These are phyloP conservation scores for Seladonia tumulorum DNA, from an alignment of 2,888 invertebrate species.

Conservation along the genomic window DNA sequence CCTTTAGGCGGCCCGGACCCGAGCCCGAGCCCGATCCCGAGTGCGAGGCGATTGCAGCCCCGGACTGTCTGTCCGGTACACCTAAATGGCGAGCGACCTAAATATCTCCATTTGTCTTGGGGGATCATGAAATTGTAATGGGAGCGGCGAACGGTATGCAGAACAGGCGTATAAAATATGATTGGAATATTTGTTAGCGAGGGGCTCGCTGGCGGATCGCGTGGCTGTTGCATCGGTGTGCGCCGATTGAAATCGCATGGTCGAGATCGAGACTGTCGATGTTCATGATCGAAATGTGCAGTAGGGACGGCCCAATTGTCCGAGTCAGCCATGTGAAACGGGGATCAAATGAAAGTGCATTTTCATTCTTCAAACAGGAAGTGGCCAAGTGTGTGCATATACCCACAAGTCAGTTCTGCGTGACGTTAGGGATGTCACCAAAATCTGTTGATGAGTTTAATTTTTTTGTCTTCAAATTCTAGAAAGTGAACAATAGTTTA, in stretches of 20 bases:
- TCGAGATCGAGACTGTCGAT: not conserved
- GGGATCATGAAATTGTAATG: conserved; percentile 50
- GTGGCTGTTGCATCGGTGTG: not conserved
- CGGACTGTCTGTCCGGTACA: conserved; percentile 1
- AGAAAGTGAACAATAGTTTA: too few relatives aligned
- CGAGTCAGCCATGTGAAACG: too few relatives aligned
- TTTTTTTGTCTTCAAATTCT: too few relatives aligned
- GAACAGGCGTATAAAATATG: conserved; percentile 40
- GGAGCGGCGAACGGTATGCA: conserved; percentile 19
- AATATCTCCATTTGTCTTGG: conserved; percentile 59
- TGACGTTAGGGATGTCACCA: too few relatives aligned
- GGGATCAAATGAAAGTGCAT: too few relatives aligned
- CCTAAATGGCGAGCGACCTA: conserved; percentile 43
- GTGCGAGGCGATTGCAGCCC: conserved; percentile 23
- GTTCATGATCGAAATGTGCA: not conserved
- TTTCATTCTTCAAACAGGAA: too few relatives aligned
- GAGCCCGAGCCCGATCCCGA: conserved; percentile 28
- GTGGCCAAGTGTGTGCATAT: too few relatives aligned
- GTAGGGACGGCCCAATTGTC: not conserved
- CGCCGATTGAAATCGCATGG: not conserved
- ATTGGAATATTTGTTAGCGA: conserved; percentile 43
- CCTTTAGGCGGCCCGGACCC: conserved; percentile 57
- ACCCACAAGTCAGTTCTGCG: too few relatives aligned
- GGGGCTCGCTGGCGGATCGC: not conserved
- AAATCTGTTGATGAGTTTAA: too few relatives aligned